Conservation (phyloP, 1,140 invertebrate genomes). For the Drosophila cardini region DNA sequence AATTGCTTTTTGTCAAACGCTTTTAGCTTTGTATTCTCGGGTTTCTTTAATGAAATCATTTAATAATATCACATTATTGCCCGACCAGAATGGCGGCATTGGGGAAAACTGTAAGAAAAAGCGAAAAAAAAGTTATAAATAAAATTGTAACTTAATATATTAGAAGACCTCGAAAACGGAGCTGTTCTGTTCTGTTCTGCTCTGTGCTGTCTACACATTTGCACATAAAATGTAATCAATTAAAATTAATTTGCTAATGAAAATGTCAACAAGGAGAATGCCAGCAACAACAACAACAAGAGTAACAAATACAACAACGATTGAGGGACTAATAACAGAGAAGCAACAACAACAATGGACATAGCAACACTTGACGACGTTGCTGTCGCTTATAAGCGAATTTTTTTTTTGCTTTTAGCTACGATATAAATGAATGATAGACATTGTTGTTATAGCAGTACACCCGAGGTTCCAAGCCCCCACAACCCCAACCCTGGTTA, state of each 20-base stretch:
- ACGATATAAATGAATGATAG: conserved; percentile 64
- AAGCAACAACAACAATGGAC: conserved; percentile 46
- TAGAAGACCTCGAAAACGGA: conserved; percentile 10
- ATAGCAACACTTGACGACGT: conserved; percentile 48
- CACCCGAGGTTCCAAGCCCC: background rate
- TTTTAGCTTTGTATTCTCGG: conserved; percentile 28
- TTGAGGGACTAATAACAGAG: background rate
- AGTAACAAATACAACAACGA: conserved; percentile 17
- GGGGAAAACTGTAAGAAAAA: conserved; percentile 16
- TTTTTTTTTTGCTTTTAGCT: conserved; percentile 50
- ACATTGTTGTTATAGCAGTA: conserved; percentile 70
- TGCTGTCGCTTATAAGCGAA: conserved; percentile 54
- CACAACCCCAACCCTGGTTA: background rate
- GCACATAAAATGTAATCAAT: conserved; percentile 76
- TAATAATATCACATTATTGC: conserved; percentile 55
- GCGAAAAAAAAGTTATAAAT: conserved; percentile 52
- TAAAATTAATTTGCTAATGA: conserved; percentile 78
- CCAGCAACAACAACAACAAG: conserved; percentile 27
- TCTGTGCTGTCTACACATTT: conserved; percentile 53
- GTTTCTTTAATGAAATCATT: conserved; percentile 59
- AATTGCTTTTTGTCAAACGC: conserved; percentile 39
- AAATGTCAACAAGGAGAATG: conserved; percentile 66
- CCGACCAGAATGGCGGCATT: conserved; percentile 13
- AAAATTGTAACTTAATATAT: conserved; percentile 75
- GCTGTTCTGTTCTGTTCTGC: background rate